Evolutionary conservation across 2,113 vertebrate genomes (phyloP), one percentile per base, ranked within the genome.

Genomic region (Chlorodrepanis virens): DNA sequence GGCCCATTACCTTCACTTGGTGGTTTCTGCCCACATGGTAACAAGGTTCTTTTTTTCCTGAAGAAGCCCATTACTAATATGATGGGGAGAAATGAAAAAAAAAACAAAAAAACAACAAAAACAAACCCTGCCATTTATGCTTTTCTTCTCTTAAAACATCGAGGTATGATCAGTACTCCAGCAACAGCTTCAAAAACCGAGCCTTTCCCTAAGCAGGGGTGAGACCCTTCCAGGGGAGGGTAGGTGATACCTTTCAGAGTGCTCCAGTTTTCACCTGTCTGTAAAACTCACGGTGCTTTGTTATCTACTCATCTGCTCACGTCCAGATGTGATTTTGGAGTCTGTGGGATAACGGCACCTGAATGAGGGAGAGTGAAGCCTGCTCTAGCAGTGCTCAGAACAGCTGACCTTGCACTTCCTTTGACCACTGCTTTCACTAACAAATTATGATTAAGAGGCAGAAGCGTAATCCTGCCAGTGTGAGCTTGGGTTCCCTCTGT

Each of bases 401-500:
- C 31, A 77, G 88, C 37, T 92, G 90, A 90, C 91, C 82, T 31
- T 72, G 92, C 85, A 67, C 31, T 86, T 95, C 78, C 63, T 86
- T n/a, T 90, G 95, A 78, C 89, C 83, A 86, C 92, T 83, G 86
- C 64, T 93, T 95, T 96, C 83, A 86, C 95, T 92, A 92, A 89
- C 93, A 94, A 96, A 94, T 89, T 45, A 77, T 27, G 85, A 95
- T 93, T 93, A 94, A 93, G 93, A 75, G 72, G 68, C 72, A 71
- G 54, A 56, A 95, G 71, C 17, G 8, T 93, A 89, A 75, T 65
- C 40, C 77, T 91, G 92, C 56, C 83, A 78, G 33, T 22, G 64
- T 22, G 52, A 68, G 56, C 28, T 44, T 44, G 67, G 16, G n/a
- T 69, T 93, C 63, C 25, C 49, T 65, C 67, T 80, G 76, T 10